Evolutionary conservation across 2,797 vertebrate genomes (phyloP).

Genomic region (Rhodeus uyekii): DNA sequence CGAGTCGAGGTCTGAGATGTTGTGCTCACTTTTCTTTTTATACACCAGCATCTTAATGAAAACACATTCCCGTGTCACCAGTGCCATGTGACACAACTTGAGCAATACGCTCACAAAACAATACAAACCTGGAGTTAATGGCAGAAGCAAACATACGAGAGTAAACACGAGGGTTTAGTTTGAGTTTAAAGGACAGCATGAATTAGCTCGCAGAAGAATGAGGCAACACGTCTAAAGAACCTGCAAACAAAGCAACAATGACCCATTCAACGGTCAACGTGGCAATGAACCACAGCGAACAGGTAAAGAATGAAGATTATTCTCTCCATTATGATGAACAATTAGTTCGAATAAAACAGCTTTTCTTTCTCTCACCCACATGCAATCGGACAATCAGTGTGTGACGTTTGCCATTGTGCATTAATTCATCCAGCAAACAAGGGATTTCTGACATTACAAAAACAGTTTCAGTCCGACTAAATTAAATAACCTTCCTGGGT

Average conservation of each 20-base stretch:
- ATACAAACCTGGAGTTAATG: slow-evolving; percentile 43
- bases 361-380: neutral
- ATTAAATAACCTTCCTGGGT: neutral
- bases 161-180: slow-evolving; percentile 26
- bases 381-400: neutral
- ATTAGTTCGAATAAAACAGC: slow-evolving; percentile 2
- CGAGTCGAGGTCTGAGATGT: slow-evolving; percentile 41
- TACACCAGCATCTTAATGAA: slow-evolving; percentile 1
- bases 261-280: slow-evolving; percentile 33
- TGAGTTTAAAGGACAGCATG: neutral
- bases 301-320: slow-evolving; percentile 2
- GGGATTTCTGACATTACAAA: neutral
- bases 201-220: slow-evolving; percentile 8
- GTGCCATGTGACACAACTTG: slow-evolving; percentile 49
- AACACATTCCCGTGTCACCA: neutral
- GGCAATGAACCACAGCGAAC: slow-evolving; percentile 24
- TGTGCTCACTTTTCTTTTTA: neutral
- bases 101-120: slow-evolving; percentile 27
- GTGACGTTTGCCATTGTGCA: neutral
- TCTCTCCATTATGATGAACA: neutral
- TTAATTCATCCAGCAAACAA: slow-evolving; percentile 26
- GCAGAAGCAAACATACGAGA: slow-evolving; percentile 15
- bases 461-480: neutral
- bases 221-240: slow-evolving; percentile 15
- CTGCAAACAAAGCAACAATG: slow-evolving; percentile 44